Evolutionary conservation across 53 echinoderm and acorn worm genomes (phyloP), one percentile per base, ranked within the genome.

Genomic region (Holothuria scabra): DNA sequence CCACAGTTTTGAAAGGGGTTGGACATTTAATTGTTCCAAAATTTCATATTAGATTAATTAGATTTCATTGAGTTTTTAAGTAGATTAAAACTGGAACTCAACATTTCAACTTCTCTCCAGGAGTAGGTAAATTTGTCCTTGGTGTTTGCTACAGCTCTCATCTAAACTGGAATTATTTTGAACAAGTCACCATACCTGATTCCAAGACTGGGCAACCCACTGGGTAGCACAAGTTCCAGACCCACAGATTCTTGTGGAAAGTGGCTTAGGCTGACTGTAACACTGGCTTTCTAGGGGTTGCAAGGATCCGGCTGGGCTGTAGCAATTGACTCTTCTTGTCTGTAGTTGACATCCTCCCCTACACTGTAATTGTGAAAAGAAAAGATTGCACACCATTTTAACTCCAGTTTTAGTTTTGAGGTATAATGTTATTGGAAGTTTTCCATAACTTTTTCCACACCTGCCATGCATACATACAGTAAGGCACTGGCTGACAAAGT

Each of bases 181-280:
- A 52, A 16, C 0, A 52, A 1, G 16, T 16, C 18, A 52, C 52
- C 89, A 72, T 83, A 96, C 96, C 59, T 74, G 74, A 38, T 79
- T 71, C 85, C 83, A 96, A 13, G 82, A 24, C 63, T 96, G 93
- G 2, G 96, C 76, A 19, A 93, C 84, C 96, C 93, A 93, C 66
- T 81, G 85, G 10, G 91, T 38, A 0, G 55, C 30, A 48, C 96
- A 96, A 38, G 25, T 67, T 13, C 63, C 46, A 49, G 79, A 65
- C 0, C 93, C 93, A 28, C 91, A 93, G 4, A 91, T 58, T 49
- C 84, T 68, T 4, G 79, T 63, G 13, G 93, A 76, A 13, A 91
- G 34, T 5, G 87, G 91, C 19, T 89, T 86, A 8, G 65, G 68
- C 20, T 48, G 61, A 11, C 22, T 67, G 4, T 66, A 60, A 63